Percentiles rank a stretch among this genome's conserved stretches.
Evolutionary conservation across 2,888 invertebrate species (phyloP).

Genomic region (Phytoseiulus persimilis): DNA sequence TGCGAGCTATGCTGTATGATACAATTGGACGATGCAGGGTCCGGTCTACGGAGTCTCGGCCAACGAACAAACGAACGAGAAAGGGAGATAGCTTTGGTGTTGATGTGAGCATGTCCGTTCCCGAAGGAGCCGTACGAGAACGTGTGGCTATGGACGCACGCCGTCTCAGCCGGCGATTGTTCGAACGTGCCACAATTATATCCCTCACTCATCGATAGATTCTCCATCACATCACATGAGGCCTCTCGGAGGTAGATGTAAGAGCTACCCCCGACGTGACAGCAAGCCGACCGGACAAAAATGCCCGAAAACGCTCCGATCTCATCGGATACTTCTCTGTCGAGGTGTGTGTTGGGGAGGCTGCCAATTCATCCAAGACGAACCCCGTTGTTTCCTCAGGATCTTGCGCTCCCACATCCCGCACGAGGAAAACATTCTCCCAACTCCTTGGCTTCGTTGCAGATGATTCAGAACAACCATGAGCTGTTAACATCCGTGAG

Average conservation of each 20-base stretch:
- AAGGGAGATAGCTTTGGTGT: neutral
- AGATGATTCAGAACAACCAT: too few species aligned
- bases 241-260: neutral
- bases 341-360: neutral
- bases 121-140: neutral
- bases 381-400: neutral
- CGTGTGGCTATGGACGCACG: neutral
- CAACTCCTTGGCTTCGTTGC: too few species aligned
- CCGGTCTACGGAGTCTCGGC: neutral
- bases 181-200: slow-evolving; percentile 5
- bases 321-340: neutral
- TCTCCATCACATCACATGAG: neutral
- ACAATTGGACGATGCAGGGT: neutral
- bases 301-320: neutral
- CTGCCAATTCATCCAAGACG: neutral
- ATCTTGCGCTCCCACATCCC: too few species aligned
- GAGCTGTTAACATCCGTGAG: too few species aligned
- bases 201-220: neutral
- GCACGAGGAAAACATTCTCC: too few species aligned
- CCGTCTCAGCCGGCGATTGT: neutral
- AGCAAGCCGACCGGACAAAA: neutral
- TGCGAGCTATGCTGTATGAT: neutral
- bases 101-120: slow-evolving; percentile 5
- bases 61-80: neutral
- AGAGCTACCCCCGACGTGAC: neutral